Percentiles rank a stretch among this genome's conserved stretches.
Evolutionary conservation across 2,797 vertebrate genomes (phyloP).

Genomic region (Enteromius trimaculatus): DNA sequence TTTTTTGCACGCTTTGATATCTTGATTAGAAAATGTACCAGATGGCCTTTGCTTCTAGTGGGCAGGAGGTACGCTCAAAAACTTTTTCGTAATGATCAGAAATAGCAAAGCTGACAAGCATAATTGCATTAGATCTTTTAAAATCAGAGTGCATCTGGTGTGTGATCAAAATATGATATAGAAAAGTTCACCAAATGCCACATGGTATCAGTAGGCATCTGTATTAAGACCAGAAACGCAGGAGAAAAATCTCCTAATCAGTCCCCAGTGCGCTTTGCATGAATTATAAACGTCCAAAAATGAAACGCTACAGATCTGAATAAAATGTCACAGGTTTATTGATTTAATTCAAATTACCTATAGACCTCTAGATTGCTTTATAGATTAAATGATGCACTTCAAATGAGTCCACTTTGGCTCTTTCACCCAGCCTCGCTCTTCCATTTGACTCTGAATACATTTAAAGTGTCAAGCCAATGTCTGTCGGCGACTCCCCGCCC

Average conservation of each 20-base stretch:
- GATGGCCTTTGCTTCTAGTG: conserved; percentile 40
- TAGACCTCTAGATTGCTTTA: conserved; percentile 14
- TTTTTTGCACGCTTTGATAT: conserved; percentile 34
- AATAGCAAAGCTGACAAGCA: conserved; percentile 17
- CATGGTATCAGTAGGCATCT: conserved; percentile 13
- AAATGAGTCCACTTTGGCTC: conserved; percentile 40
- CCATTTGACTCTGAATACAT: conserved; percentile 55
- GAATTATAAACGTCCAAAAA: background rate
- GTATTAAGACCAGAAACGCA: conserved; percentile 9
- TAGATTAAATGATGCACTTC: conserved; percentile 42
- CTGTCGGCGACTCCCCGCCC: conserved; percentile 25
- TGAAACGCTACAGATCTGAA: background rate
- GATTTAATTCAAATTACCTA: conserved; percentile 36
- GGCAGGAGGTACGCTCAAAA: conserved; percentile 16
- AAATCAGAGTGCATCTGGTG: conserved; percentile 23
- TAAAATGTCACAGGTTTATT: conserved; percentile 41
- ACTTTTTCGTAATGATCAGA: conserved; percentile 37
- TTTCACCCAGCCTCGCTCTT: conserved; percentile 17
- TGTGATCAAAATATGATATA: conserved; percentile 10
- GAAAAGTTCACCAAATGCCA: conserved; percentile 14
- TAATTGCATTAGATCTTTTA: conserved; percentile 25
- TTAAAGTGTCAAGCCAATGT: conserved; percentile 53
- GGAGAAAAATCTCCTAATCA: background rate
- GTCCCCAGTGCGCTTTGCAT: background rate
- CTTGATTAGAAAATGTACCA: conserved; percentile 37